Evolutionary conservation across 2,797 vertebrate species (phyloP).

Genomic region (Channallabes apus): DNA sequence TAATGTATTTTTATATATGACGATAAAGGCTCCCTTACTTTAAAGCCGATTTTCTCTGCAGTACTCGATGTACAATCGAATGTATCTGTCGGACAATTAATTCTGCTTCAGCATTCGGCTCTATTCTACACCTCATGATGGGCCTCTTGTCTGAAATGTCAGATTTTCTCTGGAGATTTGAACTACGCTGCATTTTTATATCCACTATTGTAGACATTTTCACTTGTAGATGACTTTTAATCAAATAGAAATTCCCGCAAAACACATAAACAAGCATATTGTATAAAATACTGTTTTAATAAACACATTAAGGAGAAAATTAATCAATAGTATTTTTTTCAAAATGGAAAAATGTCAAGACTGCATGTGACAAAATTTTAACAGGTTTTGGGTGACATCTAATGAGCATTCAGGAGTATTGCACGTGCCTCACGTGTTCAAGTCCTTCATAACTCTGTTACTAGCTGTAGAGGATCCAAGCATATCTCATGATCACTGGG

Average conservation of each 20-base stretch:
- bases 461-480: background rate
- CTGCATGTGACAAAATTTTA: background rate
- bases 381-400: constrained; percentile 22
- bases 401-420: constrained; percentile 14
- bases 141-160: constrained; percentile 10
- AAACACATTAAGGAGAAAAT: background rate
- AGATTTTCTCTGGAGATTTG: background rate
- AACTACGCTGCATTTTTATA: too few species aligned
- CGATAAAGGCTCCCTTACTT: background rate
- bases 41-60: background rate
- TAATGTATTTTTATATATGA: background rate
- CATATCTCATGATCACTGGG: too few species aligned
- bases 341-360: background rate
- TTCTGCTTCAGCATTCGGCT: background rate
- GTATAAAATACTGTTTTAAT: background rate
- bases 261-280: background rate
- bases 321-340: background rate
- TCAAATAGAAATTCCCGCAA: background rate
- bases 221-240: background rate
- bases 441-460: background rate
- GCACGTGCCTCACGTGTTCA: background rate
- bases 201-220: background rate
- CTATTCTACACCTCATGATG: background rate
- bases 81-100: background rate
- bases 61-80: background rate